Evolutionary conservation across 1,140 invertebrate genomes (phyloP).

Genomic region (Drosophila equinoxialis): DNA sequence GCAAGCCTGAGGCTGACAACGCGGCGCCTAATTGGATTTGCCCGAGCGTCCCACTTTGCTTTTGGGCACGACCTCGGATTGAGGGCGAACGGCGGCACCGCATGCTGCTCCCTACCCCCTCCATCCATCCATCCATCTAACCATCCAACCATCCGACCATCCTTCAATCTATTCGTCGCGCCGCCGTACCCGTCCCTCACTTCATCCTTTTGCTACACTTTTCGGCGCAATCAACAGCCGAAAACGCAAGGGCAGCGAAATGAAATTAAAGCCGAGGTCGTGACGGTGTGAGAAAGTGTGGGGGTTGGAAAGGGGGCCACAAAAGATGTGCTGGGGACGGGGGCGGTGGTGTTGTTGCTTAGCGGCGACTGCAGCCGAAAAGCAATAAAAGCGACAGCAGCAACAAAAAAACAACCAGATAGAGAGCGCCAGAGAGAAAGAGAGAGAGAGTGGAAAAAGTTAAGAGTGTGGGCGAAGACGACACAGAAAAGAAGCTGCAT

Average conservation of each 20-base stretch:
- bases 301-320: neutral
- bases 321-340: neutral
- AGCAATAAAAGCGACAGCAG: constrained; percentile 62
- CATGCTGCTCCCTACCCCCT: neutral
- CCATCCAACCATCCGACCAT: constrained; percentile 2
- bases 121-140: constrained; percentile 12
- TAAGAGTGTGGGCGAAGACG: constrained; percentile 44
- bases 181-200: constrained; percentile 12
- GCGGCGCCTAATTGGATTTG: constrained; percentile 77
- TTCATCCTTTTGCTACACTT: constrained; percentile 41
- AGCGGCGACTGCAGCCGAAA: constrained; percentile 34
- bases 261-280: constrained; percentile 73
- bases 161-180: neutral
- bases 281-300: constrained; percentile 9
- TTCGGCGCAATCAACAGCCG: constrained; percentile 68
- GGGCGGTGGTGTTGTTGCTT: neutral
- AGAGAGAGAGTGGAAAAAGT: constrained; percentile 4
- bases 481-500: constrained; percentile 14
- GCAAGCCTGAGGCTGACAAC: constrained; percentile 52
- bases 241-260: constrained; percentile 71
- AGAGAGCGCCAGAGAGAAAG: no score
- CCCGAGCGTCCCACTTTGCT: constrained; percentile 62
- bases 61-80: constrained; percentile 35
- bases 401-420: constrained; percentile 26
- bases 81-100: constrained; percentile 25